Conservation (phyloP, 2,888 invertebrate species). For the Drosophila formosana region DNA sequence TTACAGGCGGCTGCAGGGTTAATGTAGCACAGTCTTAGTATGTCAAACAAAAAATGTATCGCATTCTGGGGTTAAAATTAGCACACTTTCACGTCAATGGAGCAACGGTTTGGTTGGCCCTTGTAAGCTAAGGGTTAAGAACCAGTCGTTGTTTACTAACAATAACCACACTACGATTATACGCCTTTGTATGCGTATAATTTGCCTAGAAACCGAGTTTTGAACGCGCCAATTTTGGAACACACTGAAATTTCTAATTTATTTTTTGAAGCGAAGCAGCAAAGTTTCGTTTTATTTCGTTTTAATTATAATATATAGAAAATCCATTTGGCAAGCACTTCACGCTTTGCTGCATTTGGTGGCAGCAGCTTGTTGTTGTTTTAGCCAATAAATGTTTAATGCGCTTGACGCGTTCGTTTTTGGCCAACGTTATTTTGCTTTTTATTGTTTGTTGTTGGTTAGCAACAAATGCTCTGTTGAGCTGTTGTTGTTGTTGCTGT, state of each 20-base stretch:
- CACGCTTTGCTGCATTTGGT: conserved; percentile 80
- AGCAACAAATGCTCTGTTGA: conserved; percentile 43
- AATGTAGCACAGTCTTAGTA: conserved; percentile 15
- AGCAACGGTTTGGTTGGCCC: conserved; percentile 24
- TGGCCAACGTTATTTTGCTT: conserved; percentile 58
- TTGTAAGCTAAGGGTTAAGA: conserved; percentile 29
- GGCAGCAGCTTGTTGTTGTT: conserved; percentile 51
- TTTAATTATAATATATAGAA: conserved; percentile 58
- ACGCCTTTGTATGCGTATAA: not conserved
- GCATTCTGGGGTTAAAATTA: conserved; percentile 30
- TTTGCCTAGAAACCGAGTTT: conserved; percentile 38
- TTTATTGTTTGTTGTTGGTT: conserved; percentile 42
- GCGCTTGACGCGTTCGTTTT: conserved; percentile 62
- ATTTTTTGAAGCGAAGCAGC: conserved; percentile 23
- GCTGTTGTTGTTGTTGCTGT: conserved; percentile 37
- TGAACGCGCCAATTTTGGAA: conserved; percentile 42
- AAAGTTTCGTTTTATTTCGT: conserved; percentile 31
- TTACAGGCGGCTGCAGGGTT: not conserved
- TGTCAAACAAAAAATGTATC: conserved; percentile 11
- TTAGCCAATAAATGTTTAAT: conserved; percentile 47
- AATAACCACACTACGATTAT: not conserved
- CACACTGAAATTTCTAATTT: conserved; percentile 52
- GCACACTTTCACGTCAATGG: conserved; percentile 48
- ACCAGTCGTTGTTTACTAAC: conserved; percentile 17
- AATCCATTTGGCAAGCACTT: conserved; percentile 79